Evolutionary conservation across 2,113 vertebrate genomes (phyloP), one percentile per base, ranked within the genome.

Genomic region (Cyanoramphus novaezelandiae): DNA sequence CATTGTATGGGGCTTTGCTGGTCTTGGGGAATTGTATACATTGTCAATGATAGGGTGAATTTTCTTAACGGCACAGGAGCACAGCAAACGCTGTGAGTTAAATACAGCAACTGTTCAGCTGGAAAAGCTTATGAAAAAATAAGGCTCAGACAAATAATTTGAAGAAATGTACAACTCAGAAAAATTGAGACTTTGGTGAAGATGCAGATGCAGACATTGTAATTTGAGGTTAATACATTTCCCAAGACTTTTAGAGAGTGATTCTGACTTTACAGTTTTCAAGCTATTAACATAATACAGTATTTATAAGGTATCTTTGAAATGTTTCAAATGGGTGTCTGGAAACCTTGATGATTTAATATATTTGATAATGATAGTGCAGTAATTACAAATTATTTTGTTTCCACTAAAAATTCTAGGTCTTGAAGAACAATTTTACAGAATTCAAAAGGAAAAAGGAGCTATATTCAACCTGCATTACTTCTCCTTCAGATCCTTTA

Each of bases 151-250:
- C 12, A 70, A 94, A 86, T 88, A 82, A 95, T 88, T 92, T 89
- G 78, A 92, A 82, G 46, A 82, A 96, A 95, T 68, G 67, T 5
- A 85, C 20, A 55, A 25, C 11, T 55, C 39, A 92, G 41, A 82
- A 92, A 95, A 80, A 89, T 53, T 7, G 59, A 95, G n/a, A 80
- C 24, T 77, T 74, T 81, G 28, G 8, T 88, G 82, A 93, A 91
- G 62, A 65, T 86, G n/a, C 59, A 92, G 50, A 27, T 82, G n/a
- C 59, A 92, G 47, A 24, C 33, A 79, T 69, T 85, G 43, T 86
- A 94, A 96, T 90, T 84, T 84, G 80, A 83, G 27, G n/a, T 78
- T 85, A 87, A 75, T 88, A 84, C 4, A 96, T 88, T 75, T 81
- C 46, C 62, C 71, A 92, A 33, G 71, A 91, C 76, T 65, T 90